phyloP scores from a whole-genome alignment of 1,140 invertebrate species.

The Aphelenchoides besseyi region DNA sequence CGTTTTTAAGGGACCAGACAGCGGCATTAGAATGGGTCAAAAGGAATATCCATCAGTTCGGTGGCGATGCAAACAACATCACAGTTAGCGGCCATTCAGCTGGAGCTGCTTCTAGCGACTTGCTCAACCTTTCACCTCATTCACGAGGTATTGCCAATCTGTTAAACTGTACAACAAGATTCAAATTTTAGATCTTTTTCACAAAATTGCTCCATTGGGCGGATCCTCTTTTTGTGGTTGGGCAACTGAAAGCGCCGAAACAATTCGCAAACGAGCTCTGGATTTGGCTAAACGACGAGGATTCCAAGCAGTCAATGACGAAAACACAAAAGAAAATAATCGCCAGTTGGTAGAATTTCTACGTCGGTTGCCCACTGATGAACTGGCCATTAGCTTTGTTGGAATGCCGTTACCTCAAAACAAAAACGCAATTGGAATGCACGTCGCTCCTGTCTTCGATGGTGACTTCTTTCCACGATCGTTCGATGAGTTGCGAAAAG shows the following conservation, averaged over 20 bases:
- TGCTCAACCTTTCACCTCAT: constrained; percentile 39
- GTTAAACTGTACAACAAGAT: neutral
- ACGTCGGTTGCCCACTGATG: neutral
- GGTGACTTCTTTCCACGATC: constrained; percentile 30
- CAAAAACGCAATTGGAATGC: constrained; percentile 10
- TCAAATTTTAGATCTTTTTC: constrained; percentile 29
- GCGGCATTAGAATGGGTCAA: constrained; percentile 85
- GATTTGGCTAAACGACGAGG: constrained; percentile 1
- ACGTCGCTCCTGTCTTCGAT: constrained; percentile 31
- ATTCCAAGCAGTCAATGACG: constrained; percentile 5
- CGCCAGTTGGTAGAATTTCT: constrained; percentile 12
- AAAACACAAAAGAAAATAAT: neutral
- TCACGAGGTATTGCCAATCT: constrained; percentile 47
- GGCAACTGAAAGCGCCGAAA: neutral
- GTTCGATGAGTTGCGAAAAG: constrained; percentile 10
- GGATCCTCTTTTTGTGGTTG: constrained; percentile 18
- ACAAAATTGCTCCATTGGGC: constrained; percentile 22
- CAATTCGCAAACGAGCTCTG: constrained; percentile 9
- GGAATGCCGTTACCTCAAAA: neutral
- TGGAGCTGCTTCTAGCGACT: constrained; percentile 31
- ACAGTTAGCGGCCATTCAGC: constrained; percentile 76
- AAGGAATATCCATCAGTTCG: constrained; percentile 85
- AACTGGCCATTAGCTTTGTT: neutral
- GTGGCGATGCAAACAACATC: constrained; percentile 78
- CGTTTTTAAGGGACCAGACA: constrained; percentile 66